phyloP scores from a whole-genome alignment of 1,140 invertebrate genomes.

The Papilio polyxenes region DNA sequence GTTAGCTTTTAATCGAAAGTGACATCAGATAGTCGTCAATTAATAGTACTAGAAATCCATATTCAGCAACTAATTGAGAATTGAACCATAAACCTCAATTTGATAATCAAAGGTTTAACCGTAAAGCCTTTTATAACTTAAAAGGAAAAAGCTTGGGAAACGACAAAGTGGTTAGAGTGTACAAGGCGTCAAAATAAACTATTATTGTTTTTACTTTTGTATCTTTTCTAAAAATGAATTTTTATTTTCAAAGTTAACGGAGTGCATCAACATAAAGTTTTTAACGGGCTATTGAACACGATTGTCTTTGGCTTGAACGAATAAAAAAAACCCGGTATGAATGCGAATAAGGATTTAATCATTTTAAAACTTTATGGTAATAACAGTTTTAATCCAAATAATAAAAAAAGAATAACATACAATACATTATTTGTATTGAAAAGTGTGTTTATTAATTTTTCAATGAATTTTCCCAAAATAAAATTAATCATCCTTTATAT shows the following conservation, averaged over 20 bases:
- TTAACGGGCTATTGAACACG: slow-evolving; percentile 16
- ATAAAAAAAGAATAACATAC: neutral
- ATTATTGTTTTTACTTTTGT: slow-evolving; percentile 5
- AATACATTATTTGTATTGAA: neutral
- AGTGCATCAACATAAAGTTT: slow-evolving; percentile 3
- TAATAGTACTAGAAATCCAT: too few species aligned
- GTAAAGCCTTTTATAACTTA: neutral
- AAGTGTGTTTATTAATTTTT: neutral
- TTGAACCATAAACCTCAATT: too few species aligned
- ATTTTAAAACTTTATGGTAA: neutral
- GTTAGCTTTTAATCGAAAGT: too few species aligned
- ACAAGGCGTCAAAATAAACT: neutral
- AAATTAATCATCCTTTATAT: too few species aligned
- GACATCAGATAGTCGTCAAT: too few species aligned
- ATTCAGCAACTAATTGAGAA: too few species aligned
- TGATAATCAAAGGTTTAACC: too few species aligned
- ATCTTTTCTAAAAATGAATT: slow-evolving; percentile 19
- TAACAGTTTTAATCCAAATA: neutral
- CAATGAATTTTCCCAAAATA: neutral
- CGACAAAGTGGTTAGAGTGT: neutral
- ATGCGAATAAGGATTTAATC: neutral
- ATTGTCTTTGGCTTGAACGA: neutral
- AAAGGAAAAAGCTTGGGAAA: slow-evolving; percentile 13
- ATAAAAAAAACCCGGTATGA: neutral
- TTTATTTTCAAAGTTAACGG: slow-evolving; percentile 4